A percentile compares a stretch with the other conserved stretches of the same genome.
Conservation (phyloP, 2,113 vertebrate genomes). For the Aegypius monachus region DNA sequence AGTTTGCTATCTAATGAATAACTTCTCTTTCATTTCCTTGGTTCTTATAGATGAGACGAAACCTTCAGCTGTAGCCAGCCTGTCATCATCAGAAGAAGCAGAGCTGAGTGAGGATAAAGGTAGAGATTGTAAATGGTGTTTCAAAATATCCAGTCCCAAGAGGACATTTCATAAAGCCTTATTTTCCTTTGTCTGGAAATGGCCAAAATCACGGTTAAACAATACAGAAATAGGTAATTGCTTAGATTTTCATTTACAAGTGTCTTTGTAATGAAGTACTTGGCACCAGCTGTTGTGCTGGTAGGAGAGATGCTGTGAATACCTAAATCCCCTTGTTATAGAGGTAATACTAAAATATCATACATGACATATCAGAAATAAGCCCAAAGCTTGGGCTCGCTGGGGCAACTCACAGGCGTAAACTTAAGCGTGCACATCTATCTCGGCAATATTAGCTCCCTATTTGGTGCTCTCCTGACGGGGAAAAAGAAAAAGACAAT, state of each 20-base stretch:
- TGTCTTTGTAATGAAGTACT: neutral
- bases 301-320: neutral
- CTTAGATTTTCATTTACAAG: conserved; percentile 7
- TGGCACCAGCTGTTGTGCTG: neutral
- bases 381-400: neutral
- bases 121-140: conserved; percentile 33
- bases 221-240: neutral
- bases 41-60: conserved; percentile 46
- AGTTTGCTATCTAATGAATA: neutral
- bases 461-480: neutral
- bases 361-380: neutral
- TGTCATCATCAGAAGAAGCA: conserved; percentile 21
- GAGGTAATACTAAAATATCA: neutral
- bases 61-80: neutral
- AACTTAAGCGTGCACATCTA: neutral
- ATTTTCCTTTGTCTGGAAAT: conserved; percentile 7
- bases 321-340: neutral
- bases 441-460: neutral
- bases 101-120: conserved; percentile 66
- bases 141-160: neutral
- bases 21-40: conserved; percentile 30
- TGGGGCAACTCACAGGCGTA: neutral
- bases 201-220: neutral
- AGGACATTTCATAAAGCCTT: neutral
- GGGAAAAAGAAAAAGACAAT: neutral